Percentiles rank a stretch among this genome's conserved stretches.
Conservation (phyloP, 1,140 invertebrate genomes). For the Belonocnema kinseyi region DNA sequence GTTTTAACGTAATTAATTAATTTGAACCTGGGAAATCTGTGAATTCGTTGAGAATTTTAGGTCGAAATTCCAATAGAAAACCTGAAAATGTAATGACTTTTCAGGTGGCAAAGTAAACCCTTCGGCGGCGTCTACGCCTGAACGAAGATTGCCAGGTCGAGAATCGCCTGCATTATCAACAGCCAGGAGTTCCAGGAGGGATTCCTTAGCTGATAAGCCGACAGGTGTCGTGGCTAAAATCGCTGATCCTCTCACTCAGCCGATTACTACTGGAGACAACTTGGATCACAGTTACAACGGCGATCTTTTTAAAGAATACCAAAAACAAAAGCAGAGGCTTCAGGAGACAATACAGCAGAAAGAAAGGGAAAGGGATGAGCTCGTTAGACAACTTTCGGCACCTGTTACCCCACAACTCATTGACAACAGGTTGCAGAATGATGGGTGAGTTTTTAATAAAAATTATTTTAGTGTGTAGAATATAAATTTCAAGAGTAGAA, state of each 20-base stretch:
- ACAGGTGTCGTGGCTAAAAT: constrained; percentile 64
- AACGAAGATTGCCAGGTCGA: constrained; percentile 74
- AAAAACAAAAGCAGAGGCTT: constrained; percentile 82
- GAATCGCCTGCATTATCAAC: constrained; percentile 79
- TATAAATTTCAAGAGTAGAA: too few species aligned
- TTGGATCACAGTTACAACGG: constrained; percentile 80
- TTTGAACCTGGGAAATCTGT: too few species aligned
- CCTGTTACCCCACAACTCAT: constrained; percentile 67
- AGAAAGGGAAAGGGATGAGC: constrained; percentile 78
- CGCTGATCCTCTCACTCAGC: constrained; percentile 65
- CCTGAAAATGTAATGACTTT: constrained; percentile 5
- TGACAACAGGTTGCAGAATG: constrained; percentile 73
- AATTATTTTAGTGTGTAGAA: not conserved
- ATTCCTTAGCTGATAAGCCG: constrained; percentile 78
- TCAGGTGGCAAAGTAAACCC: constrained; percentile 64
- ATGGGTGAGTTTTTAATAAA: constrained; percentile 66
- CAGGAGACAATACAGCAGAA: constrained; percentile 80
- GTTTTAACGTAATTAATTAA: too few species aligned
- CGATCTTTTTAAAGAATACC: constrained; percentile 84
- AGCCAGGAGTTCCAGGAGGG: constrained; percentile 78
- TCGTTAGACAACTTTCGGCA: constrained; percentile 75
- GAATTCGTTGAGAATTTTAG: too few species aligned
- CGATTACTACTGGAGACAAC: constrained; percentile 59
- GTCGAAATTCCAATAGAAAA: too few species aligned
- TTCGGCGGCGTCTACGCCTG: constrained; percentile 77